Evolutionary conservation across 2,113 vertebrate species (phyloP).

Genomic region (Pardalotus punctatus): DNA sequence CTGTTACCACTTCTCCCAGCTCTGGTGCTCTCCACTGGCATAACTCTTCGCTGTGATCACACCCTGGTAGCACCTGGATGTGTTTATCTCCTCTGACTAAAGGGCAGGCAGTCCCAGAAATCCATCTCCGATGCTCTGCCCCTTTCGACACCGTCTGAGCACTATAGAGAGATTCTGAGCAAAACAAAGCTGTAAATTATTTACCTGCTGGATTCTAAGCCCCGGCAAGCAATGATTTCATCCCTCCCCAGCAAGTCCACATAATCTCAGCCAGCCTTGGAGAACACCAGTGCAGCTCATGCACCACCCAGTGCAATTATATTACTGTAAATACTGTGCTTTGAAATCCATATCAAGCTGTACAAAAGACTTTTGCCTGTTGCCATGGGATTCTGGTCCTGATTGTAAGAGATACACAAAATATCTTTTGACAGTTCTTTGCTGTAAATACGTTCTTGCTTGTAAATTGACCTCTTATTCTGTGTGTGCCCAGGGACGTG

Average conservation of each 20-base stretch:
- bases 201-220: not conserved
- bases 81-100: slow-evolving; percentile 14
- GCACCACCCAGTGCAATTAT: not conserved
- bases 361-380: not conserved
- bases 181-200: slow-evolving; percentile 50
- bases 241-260: not conserved
- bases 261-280: not conserved
- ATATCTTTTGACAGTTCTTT: not conserved
- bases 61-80: not conserved
- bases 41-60: not conserved
- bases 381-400: not conserved
- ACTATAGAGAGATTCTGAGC: not conserved
- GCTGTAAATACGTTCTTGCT: not conserved
- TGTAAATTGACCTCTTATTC: not conserved
- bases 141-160: accelerated
- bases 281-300: not conserved
- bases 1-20: not conserved
- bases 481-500: accelerated
- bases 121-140: not conserved
- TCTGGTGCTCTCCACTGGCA: not conserved
- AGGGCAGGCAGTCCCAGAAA: slow-evolving; percentile 9
- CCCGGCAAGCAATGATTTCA: not conserved
- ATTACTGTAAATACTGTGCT: not conserved
- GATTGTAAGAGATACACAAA: not conserved
- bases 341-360: not conserved